Evolutionary conservation across 2,888 invertebrate genomes (phyloP).

Genomic region (Melinopterus prodromus): DNA sequence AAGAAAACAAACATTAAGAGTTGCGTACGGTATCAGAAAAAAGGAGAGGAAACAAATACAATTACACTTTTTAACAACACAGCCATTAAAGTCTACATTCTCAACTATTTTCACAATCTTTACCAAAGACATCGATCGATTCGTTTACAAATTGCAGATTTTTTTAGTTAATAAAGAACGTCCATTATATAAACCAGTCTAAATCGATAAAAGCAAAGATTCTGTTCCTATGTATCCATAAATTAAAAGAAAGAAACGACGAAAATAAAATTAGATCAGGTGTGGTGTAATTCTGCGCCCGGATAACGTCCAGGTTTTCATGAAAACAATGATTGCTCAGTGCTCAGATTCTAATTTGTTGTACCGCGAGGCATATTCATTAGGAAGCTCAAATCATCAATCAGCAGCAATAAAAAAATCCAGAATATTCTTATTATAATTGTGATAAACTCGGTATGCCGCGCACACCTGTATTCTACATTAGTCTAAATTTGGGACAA

Average conservation of each 20-base stretch:
- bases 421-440: neutral
- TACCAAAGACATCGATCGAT: neutral
- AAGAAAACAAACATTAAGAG: constrained; percentile 38
- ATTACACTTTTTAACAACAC: constrained; percentile 50
- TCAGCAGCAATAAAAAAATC: neutral
- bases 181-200: neutral
- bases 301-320: neutral
- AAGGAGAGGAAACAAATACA: constrained; percentile 42
- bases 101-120: constrained; percentile 35
- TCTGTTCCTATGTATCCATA: neutral
- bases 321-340: neutral
- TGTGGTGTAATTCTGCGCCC: neutral
- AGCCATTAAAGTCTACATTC: constrained; percentile 55
- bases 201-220: neutral
- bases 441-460: neutral
- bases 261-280: constrained; percentile 20
- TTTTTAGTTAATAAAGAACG: neutral
- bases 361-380: neutral
- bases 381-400: neutral
- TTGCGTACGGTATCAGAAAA: constrained; percentile 29
- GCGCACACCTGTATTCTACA: neutral
- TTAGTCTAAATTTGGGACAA: neutral
- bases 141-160: constrained; percentile 7
- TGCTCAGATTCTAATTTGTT: neutral
- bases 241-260: constrained; percentile 13